Conservation (phyloP, 1,140 invertebrate genomes). For the Samia ricini region DNA sequence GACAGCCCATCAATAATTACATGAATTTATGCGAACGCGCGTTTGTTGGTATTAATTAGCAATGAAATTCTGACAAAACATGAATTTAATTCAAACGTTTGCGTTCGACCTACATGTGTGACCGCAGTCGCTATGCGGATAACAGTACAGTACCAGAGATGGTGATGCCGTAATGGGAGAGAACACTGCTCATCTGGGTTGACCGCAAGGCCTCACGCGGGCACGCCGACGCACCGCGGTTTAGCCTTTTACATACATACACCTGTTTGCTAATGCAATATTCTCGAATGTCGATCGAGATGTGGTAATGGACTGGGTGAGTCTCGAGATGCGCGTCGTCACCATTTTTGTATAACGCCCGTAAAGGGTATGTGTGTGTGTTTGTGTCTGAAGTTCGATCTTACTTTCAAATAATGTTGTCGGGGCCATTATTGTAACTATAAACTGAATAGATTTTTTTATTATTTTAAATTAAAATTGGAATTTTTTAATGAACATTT, state of each 20-base stretch:
- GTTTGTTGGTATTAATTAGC: constrained; percentile 4
- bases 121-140: constrained; percentile 61
- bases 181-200: constrained; percentile 57
- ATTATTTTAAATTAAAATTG: neutral
- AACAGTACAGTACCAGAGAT: constrained; percentile 61
- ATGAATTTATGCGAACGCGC: neutral
- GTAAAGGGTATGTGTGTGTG: too few relatives aligned
- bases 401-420: neutral
- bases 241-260: constrained; percentile 1
- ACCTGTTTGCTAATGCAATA: constrained; percentile 19
- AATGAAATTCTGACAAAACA: constrained; percentile 50
- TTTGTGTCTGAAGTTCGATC: neutral
- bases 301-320: neutral
- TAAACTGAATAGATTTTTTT: neutral
- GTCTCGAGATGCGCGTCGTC: neutral
- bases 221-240: neutral
- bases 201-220: constrained; percentile 57
- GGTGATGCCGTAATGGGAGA: constrained; percentile 57
- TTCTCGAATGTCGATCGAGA: constrained; percentile 2
- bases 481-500: too few relatives aligned
- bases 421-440: neutral
- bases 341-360: neutral
- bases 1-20: neutral
- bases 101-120: constrained; percentile 61
- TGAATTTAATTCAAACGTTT: constrained; percentile 65